Base-by-base conservation (phyloP, 2,888 invertebrate species). In the Poecilobothrus nobilitatus region DNA sequence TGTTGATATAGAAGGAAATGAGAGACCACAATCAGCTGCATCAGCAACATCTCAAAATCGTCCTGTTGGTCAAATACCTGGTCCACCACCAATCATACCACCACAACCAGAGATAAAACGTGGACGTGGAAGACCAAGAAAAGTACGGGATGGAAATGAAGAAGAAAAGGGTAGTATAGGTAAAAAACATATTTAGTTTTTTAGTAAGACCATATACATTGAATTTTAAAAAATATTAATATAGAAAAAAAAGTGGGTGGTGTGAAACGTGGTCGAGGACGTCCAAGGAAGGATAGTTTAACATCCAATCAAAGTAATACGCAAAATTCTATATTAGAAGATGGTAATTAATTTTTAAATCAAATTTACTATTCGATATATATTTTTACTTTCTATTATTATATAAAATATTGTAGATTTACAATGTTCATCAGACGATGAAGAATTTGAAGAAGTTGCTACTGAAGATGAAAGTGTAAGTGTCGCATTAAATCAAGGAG, bases 241-340 rank as follows among this genome's bases (percentile, higher is more conserved):
- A 15, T 34, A 62, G 21, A 61, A 22, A 18, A 62, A 3, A 21
- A 33, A 37, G 18, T 33, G 74, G 76, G 76, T 75, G 84, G 85
- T 73, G 84, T 86, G 79, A 86, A 86, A 78, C 84, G 87, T 66
- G 86, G 86, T 69, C 83, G 86, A 70, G 87, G 87, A 64, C 80
- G 87, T 71, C 85, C 85, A 68, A 79, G 84, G 76, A 85, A 85
- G 76, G 83, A 84, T 76, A 84, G 84, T 76, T 80, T 83, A 76
- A 83, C 71, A 78, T 84, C 81, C 80, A 84, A 81, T 78, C 77
- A 78, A 78, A 81, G 80, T 78, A 81, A 81, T 70, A 83, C 82
- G 76, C 89, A 88, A 76, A 88, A 88, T 77, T 88, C 90, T 79
- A 88, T 89, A 74, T 83, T 90, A 74, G 90, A 88, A 82, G 90